Percentiles rank a stretch among this genome's conserved stretches.
These are phyloP conservation scores for Cotesia congregata DNA, from an alignment of 2,888 invertebrate species.

Conservation along the genomic window DNA sequence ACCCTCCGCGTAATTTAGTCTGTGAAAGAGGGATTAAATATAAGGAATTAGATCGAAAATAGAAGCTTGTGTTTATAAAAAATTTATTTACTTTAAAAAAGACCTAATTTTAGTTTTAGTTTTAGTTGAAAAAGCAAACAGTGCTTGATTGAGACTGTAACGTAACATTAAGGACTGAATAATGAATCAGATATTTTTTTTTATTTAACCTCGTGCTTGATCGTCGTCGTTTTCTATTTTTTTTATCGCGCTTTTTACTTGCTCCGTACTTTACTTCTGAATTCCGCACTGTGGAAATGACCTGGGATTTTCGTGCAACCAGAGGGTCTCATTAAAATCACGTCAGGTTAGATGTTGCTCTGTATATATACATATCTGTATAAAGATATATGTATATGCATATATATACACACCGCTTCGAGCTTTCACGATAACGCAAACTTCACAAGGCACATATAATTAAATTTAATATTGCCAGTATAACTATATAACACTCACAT, in stretches of 20 bases:
- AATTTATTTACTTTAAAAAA: neutral
- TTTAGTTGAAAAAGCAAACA: neutral
- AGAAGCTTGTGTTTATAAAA: neutral
- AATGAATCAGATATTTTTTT: constrained; percentile 5
- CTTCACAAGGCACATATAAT: constrained; percentile 56
- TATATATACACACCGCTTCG: neutral
- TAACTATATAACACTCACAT: constrained; percentile 56
- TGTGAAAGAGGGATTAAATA: too few species aligned
- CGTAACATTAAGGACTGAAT: constrained; percentile 16
- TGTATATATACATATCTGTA: neutral
- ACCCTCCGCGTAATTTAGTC: too few species aligned
- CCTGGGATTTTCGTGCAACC: constrained; percentile 27
- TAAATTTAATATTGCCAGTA: constrained; percentile 60
- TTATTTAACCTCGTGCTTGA: neutral
- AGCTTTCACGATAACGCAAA: constrained; percentile 52
- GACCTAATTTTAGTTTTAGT: neutral
- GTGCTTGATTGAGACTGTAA: constrained; percentile 4
- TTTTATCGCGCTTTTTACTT: neutral
- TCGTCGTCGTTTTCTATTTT: constrained; percentile 1
- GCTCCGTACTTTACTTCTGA: neutral
- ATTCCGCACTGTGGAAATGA: constrained; percentile 15
- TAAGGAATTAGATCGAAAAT: too few species aligned
- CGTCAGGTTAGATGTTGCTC: constrained; percentile 21
- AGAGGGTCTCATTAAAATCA: constrained; percentile 30
- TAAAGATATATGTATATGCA: neutral